phyloP scores from a whole-genome alignment of 2,797 vertebrate genomes.

The Ara ararauna region DNA sequence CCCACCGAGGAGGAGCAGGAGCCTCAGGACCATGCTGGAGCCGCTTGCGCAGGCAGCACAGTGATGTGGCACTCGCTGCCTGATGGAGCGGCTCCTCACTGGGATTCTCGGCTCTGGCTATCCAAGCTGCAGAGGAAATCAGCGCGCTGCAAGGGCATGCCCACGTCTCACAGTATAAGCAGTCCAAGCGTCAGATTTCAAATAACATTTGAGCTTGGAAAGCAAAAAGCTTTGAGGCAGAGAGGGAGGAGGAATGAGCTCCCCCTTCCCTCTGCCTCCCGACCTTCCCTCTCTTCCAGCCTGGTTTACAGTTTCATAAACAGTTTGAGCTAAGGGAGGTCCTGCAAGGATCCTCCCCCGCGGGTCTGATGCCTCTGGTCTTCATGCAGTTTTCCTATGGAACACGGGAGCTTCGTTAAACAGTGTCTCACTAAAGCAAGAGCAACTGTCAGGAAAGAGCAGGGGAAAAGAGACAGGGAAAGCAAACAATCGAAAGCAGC shows the following conservation, averaged over 20 bases:
- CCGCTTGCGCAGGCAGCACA: background rate
- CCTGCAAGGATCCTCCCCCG: background rate
- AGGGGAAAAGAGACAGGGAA: background rate
- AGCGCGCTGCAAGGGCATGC: conserved; percentile 48
- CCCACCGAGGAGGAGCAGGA: conserved; percentile 68
- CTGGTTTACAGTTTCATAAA: background rate
- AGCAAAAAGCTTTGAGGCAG: conserved; percentile 33
- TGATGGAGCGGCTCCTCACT: background rate
- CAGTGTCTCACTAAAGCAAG: accelerated
- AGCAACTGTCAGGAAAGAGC: background rate
- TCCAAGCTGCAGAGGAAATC: conserved; percentile 23
- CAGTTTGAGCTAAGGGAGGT: background rate
- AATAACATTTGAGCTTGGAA: conserved; percentile 40
- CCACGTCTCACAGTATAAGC: conserved; percentile 56
- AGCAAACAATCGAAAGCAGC: background rate
- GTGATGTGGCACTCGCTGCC: conserved; percentile 78
- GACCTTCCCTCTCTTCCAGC: background rate
- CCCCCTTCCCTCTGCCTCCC: conserved; percentile 36
- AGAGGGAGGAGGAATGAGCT: conserved; percentile 49
- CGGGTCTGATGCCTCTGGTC: background rate
- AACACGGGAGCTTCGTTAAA: background rate
- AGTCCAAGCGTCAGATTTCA: conserved; percentile 73
- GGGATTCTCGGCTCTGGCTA: background rate
- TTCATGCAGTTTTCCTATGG: background rate
- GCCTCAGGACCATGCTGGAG: conserved; percentile 69